Evolutionary conservation across 1,140 invertebrate species (phyloP).

Genomic region (Macrostomum lignano): DNA sequence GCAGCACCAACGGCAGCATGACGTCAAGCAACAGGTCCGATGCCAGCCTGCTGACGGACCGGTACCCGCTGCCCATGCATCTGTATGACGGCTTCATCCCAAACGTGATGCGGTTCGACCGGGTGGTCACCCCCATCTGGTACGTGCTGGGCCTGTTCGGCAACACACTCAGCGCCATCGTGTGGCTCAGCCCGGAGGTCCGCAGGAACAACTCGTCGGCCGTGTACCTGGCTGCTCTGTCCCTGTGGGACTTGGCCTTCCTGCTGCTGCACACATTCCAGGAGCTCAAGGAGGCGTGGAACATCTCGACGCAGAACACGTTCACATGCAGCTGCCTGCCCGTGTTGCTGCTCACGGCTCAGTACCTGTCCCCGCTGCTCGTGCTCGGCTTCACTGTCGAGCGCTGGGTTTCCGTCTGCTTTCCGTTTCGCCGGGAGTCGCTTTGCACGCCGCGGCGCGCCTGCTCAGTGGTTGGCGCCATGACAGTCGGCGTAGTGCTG

Average conservation of each 20-base stretch:
- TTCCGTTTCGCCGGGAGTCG: slow-evolving; percentile 41
- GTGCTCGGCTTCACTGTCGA: slow-evolving; percentile 57
- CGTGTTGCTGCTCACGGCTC: slow-evolving; percentile 5
- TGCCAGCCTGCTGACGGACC: too few relatives aligned
- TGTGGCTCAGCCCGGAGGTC: slow-evolving; percentile 22
- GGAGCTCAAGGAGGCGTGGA: slow-evolving; percentile 13
- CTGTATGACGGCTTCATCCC: too few relatives aligned
- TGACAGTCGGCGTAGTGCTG: too few relatives aligned
- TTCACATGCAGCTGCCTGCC: too few relatives aligned
- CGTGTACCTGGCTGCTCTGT: slow-evolving; percentile 21
- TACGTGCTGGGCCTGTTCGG: slow-evolving; percentile 19
- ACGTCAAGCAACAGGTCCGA: too few relatives aligned
- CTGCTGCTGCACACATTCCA: slow-evolving; percentile 16
- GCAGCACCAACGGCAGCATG: too few relatives aligned
- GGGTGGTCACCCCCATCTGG: slow-evolving; percentile 11
- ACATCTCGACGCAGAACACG: too few relatives aligned
- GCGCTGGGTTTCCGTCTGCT: slow-evolving; percentile 73
- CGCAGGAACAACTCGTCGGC: slow-evolving; percentile 16
- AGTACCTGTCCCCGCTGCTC: slow-evolving; percentile 20
- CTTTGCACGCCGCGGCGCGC: slow-evolving; percentile 48
- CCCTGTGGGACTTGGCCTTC: slow-evolving; percentile 18
- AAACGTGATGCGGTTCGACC: not conserved
- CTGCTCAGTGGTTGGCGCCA: slow-evolving; percentile 9
- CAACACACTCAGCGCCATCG: slow-evolving; percentile 17
- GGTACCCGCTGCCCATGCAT: too few relatives aligned